Conservation (phyloP, 2,888 invertebrate species). For the Heliconius charithonia region DNA sequence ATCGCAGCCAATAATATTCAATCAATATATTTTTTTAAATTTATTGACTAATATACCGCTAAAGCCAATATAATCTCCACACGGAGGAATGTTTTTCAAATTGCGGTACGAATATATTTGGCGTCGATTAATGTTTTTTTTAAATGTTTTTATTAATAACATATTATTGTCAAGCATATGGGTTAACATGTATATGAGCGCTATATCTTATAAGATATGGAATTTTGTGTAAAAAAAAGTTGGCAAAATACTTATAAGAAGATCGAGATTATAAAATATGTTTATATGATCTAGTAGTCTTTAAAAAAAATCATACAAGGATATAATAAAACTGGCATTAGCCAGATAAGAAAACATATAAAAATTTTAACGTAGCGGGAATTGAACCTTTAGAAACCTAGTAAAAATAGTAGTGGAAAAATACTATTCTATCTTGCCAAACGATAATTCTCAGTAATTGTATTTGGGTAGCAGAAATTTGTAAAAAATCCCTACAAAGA, state of each 20-base stretch:
- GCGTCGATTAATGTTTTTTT: neutral
- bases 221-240: neutral
- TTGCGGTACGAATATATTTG: constrained; percentile 18
- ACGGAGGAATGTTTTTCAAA: constrained; percentile 12
- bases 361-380: too few species aligned
- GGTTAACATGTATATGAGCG: neutral
- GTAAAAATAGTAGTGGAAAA: too few species aligned
- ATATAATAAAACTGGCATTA: constrained; percentile 68
- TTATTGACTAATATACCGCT: constrained; percentile 46
- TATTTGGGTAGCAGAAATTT: too few species aligned
- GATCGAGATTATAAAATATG: constrained; percentile 53
- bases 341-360: too few species aligned
- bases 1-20: constrained; percentile 49
- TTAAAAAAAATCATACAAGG: constrained; percentile 46
- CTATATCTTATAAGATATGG: neutral
- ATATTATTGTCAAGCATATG: too few species aligned
- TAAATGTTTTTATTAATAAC: neutral
- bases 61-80: constrained; percentile 32
- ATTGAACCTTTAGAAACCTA: too few species aligned
- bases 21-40: constrained; percentile 49
- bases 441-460: too few species aligned
- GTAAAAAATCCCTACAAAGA: too few species aligned
- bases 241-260: neutral
- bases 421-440: too few species aligned
- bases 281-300: constrained; percentile 63